A percentile compares a stretch with the other conserved stretches of the same genome.
phyloP scores from a whole-genome alignment of 2,113 vertebrate genomes.

The Henicopernis longicauda region DNA sequence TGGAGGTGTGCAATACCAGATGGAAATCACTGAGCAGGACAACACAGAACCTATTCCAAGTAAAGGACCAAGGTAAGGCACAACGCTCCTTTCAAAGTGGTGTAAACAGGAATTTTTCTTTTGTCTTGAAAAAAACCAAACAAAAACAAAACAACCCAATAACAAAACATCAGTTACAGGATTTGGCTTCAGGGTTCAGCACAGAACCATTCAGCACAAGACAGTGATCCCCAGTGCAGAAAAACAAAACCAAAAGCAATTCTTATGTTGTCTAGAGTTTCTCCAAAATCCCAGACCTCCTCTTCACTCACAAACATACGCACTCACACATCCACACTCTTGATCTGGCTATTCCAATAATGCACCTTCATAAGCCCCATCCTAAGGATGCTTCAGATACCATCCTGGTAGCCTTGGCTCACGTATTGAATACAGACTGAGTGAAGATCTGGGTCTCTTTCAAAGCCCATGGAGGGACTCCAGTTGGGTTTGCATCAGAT shows the following conservation, averaged over 20 bases:
- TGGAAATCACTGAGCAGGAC: neutral
- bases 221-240: neutral
- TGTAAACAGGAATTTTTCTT: neutral
- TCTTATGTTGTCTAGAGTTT: neutral
- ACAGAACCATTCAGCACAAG: neutral
- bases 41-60: neutral
- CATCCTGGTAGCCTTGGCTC: neutral
- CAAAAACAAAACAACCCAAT: neutral
- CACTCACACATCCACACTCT: fast-evolving
- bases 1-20: neutral
- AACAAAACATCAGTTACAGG: neutral
- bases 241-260: neutral
- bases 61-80: neutral
- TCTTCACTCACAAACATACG: neutral
- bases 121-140: neutral
- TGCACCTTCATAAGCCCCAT: neutral
- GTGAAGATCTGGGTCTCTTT: neutral
- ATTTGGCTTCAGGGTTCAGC: neutral
- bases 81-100: neutral
- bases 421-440: neutral
- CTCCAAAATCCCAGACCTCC: neutral
- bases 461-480: neutral
- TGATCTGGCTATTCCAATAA: neutral
- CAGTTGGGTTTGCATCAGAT: neutral
- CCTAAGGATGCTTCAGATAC: neutral